Conservation (phyloP, 53 echinoderm and acorn worm species). For the Henricia sp. region DNA sequence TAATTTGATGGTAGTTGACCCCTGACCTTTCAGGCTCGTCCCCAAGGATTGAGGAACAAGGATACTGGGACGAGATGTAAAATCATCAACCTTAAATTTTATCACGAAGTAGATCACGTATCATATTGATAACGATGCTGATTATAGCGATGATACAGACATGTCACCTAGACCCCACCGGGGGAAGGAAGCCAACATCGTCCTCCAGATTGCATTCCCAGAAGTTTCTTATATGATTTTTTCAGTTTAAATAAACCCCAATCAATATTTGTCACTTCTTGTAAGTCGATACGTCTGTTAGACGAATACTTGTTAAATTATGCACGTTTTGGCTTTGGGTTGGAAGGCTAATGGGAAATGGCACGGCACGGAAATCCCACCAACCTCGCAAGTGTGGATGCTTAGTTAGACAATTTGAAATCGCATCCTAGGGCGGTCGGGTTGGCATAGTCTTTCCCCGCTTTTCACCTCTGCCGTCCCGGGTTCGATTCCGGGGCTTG, state of each 20-base stretch:
- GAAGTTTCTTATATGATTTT: slow-evolving; percentile 21
- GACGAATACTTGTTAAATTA: slow-evolving; percentile 29
- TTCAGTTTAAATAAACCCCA: slow-evolving; percentile 50
- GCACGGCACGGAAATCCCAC: neutral
- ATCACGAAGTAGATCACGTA: too few relatives aligned
- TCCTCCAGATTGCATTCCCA: slow-evolving; percentile 47
- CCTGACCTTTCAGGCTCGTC: slow-evolving; percentile 25
- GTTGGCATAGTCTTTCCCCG: too few relatives aligned
- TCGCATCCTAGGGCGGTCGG: too few relatives aligned
- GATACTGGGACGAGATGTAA: neutral
- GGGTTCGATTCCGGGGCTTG: too few relatives aligned
- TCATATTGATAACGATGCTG: too few relatives aligned
- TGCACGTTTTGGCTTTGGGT: neutral
- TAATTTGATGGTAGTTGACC: slow-evolving; percentile 12
- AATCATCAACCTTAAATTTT: too few relatives aligned
- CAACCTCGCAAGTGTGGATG: too few relatives aligned
- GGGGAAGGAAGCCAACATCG: neutral
- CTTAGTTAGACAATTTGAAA: too few relatives aligned
- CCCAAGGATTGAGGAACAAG: slow-evolving; percentile 18
- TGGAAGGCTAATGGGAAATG: slow-evolving; percentile 12
- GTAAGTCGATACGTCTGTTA: slow-evolving; percentile 52
- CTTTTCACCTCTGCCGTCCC: too few relatives aligned
- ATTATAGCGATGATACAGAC: too few relatives aligned
- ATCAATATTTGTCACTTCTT: slow-evolving; percentile 56
- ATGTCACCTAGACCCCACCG: too few relatives aligned